A percentile compares a stretch with the other conserved stretches of the same genome.
These are phyloP conservation scores for Xiphophorus couchianus DNA, from an alignment of 2,113 vertebrate genomes.

Conservation along the genomic window DNA sequence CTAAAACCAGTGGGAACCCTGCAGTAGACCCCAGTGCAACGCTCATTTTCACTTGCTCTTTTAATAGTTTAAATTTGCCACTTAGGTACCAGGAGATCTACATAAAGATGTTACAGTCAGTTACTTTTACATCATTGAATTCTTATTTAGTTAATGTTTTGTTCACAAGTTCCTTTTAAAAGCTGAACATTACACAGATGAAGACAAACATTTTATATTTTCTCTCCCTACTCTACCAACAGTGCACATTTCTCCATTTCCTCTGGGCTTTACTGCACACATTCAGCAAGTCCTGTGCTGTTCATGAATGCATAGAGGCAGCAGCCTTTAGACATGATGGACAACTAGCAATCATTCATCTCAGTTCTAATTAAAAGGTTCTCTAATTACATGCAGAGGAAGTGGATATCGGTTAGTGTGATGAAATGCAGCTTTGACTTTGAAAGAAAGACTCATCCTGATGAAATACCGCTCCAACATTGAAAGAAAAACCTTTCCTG, in stretches of 20 bases:
- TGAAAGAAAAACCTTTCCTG: conserved; percentile 51
- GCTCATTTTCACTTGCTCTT: neutral
- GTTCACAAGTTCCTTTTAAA: neutral
- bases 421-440: conserved; percentile 55
- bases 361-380: conserved; percentile 62
- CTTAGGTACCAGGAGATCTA: neutral
- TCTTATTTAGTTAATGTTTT: neutral
- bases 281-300: neutral
- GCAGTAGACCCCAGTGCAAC: neutral
- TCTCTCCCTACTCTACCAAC: too few species aligned
- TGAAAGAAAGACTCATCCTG: conserved; percentile 47
- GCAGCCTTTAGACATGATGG: conserved; percentile 22
- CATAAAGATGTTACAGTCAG: neutral
- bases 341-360: conserved; percentile 50
- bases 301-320: neutral
- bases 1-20: too few species aligned
- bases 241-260: neutral
- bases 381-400: conserved; percentile 53
- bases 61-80: neutral
- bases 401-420: conserved; percentile 39
- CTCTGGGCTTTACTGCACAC: neutral
- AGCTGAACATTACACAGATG: neutral
- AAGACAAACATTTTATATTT: neutral
- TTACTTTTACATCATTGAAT: neutral
- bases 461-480: conserved; percentile 46